These are phyloP conservation scores for Alosa sapidissima DNA, from an alignment of 2,797 vertebrate genomes.

Conservation along the genomic window DNA sequence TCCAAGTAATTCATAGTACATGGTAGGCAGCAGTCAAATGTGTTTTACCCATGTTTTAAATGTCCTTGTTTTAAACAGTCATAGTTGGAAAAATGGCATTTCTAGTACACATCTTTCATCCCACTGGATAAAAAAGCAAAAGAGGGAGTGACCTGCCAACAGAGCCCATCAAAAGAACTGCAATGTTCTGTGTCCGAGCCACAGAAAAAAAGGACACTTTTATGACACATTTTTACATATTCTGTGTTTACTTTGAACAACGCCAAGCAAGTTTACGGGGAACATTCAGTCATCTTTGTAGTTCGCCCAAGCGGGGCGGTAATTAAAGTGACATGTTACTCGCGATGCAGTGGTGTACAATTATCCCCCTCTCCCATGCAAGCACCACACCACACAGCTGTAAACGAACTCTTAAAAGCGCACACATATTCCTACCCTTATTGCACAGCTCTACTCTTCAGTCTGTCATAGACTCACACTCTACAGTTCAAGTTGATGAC, in stretches of 20 bases:
- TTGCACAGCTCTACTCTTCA: constrained; percentile 1
- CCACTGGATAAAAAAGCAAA: not conserved
- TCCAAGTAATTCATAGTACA: not conserved
- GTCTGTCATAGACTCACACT: constrained; percentile 26
- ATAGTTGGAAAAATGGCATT: not conserved
- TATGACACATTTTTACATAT: constrained; percentile 37
- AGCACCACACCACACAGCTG: constrained; percentile 41
- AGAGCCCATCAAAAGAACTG: constrained; percentile 43
- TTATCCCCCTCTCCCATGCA: constrained; percentile 41
- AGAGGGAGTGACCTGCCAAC: not conserved
- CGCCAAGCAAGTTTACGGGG: constrained; percentile 35
- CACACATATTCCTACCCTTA: constrained; percentile 41
- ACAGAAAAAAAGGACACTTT: constrained; percentile 34
- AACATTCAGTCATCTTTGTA: constrained; percentile 43
- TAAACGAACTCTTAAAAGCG: constrained; percentile 45
- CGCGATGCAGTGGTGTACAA: constrained; percentile 36
- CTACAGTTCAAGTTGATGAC: not conserved
- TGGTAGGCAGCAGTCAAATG: not conserved
- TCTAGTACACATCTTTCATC: not conserved
- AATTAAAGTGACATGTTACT: constrained; percentile 48
- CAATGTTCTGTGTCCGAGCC: constrained; percentile 39
- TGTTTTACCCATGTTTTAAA: not conserved
- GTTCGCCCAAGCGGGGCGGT: constrained; percentile 42
- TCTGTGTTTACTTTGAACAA: constrained; percentile 45
- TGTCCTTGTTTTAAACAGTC: not conserved